Conservation (phyloP, 2,797 vertebrate species). For the Corythornis leucogaster region DNA sequence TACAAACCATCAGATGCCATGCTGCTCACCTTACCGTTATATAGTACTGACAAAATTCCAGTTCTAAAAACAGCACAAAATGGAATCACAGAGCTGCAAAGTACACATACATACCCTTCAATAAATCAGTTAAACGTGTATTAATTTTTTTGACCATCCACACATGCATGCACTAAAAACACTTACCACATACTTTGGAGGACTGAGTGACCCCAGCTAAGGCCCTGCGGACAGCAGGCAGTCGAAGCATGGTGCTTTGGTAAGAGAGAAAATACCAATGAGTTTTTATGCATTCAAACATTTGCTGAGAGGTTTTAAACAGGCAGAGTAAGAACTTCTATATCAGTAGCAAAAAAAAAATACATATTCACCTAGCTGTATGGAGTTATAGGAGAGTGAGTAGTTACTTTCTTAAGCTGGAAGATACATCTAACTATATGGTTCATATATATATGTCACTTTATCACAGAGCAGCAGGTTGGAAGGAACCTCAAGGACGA, state of each 20-base stretch:
- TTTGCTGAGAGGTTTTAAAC: neutral
- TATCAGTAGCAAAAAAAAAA: neutral
- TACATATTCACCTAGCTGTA: fast-evolving
- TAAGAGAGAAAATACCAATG: neutral
- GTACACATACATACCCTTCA: fast-evolving
- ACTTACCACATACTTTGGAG: slow-evolving; percentile 81
- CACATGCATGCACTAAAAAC: neutral
- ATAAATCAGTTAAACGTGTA: fast-evolving
- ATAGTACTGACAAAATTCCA: fast-evolving
- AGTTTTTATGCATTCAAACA: neutral
- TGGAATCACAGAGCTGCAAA: neutral
- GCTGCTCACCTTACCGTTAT: neutral
- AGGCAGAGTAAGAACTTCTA: neutral
- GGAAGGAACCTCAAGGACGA: neutral
- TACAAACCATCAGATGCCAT: neutral
- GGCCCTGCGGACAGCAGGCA: slow-evolving; percentile 77
- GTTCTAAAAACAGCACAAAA: fast-evolving
- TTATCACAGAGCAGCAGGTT: neutral
- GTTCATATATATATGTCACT: fast-evolving
- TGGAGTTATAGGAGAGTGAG: fast-evolving
- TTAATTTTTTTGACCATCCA: neutral
- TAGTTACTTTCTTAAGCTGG: neutral
- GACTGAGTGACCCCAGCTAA: slow-evolving; percentile 73
- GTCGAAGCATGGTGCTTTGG: slow-evolving; percentile 84
- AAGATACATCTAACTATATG: fast-evolving